Evolutionary conservation across 2,888 invertebrate genomes (phyloP), one percentile per base, ranked within the genome.

Genomic region (Xanthia togata): DNA sequence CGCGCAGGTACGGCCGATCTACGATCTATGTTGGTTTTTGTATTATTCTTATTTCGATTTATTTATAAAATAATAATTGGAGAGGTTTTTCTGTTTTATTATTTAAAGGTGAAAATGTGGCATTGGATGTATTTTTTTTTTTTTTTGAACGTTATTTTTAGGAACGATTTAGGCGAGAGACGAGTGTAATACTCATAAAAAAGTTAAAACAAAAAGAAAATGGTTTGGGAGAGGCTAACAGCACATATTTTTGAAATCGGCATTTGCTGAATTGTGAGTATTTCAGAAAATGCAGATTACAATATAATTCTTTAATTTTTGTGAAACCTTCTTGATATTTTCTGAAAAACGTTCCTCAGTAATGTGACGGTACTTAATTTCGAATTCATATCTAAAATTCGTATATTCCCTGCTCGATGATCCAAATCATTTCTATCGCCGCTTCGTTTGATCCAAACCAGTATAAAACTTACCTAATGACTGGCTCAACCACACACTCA

Each of bases 1-100:
- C 90, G 93, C 92, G 93, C 93, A 91, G 88, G 70, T 75, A 23
- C 79, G 68, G 78, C 78, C 78, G 70, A 81, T 82, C 85, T 70
- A 82, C 83, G 76, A 82, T 86, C 79, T 78, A 69, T 82, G 83
- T 83, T 85, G 86, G 84, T 84, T 82, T 82, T 87, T 87, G 85
- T 67, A 73, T 55, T 53, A 17, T 74, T 79, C 79, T 70, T 75
- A 79, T 78, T 84, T 73, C 71, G 41, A n/a, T 68, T 68, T 63
- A 64, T 82, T 55, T 69, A 38, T 75, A 74, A 79, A 76, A 55
- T 63, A 73, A 72, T 82, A 65, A 83, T 85, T 85, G 83, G 83
- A 53, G 44, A 71, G 60, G 60, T 65, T 64, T 64, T 79, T 70
- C 26, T 62, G 55, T 44, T 82, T 57, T 63, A 41, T 67, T 60